Evolutionary conservation across 2,888 invertebrate genomes (phyloP), one percentile per base, ranked within the genome.

Genomic region (Xanthia togata): DNA sequence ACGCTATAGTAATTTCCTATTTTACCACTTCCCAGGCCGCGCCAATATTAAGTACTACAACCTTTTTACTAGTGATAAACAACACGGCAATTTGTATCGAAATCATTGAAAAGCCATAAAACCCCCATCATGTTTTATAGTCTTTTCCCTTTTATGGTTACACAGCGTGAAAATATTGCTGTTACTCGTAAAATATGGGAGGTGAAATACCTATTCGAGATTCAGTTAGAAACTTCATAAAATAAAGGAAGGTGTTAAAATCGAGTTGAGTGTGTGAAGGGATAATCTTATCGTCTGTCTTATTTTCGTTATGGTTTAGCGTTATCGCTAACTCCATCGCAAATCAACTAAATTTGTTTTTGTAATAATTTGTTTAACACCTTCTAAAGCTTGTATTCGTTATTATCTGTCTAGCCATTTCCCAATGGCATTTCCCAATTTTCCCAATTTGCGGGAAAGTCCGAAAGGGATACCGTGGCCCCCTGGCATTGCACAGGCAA

Each of bases 81-180:
- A 53, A 47, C 73, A 76, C 72, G 81, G 63, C 73, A 89, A 89
- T 86, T 88, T 87, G 89, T 88, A 88, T 77, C 86, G 71, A 83
- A 87, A 84, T 82, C 80, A 89, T 89, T 89, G 86, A 81, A 85
- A 79, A 31, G 20, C 65, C 63, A 83, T 89, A 86, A 88, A 88
- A 89, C 63, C 31, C 62, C 76, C 82, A 84, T 89, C 68, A 72
- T 63, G 44, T 81, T 88, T 88, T 88, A 89, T 79, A 72, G 77
- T 60, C 73, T 60, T 76, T 79, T 82, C 64, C 68, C 67, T 87
- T 86, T 89, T 88, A 89, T 81, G 83, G 76, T 76, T 57, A 80
- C 76, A 76, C 70, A 70, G 78, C 78, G 81, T 75, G 65, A 81
- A 88, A 76, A 83, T 87, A 81, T 84, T 78, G 80, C 60, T 80